phyloP scores from a whole-genome alignment of 2,797 vertebrate species.

The Peromyscus nudipes region DNA sequence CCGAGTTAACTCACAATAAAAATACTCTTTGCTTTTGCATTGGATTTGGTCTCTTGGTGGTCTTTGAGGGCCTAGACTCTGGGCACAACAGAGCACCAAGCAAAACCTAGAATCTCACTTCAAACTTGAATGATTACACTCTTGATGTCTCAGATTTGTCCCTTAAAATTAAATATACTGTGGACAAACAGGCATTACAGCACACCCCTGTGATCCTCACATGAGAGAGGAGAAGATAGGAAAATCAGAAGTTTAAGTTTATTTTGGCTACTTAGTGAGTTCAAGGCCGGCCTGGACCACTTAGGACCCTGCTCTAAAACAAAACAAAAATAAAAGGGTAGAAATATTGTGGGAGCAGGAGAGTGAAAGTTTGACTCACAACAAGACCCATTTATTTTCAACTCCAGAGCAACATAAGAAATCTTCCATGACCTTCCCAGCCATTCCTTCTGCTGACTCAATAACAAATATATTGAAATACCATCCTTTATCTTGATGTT shows the following conservation, averaged over 20 bases:
- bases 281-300: neutral
- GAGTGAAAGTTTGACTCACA: neutral
- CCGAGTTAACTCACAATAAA: too few relatives aligned
- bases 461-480: neutral
- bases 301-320: neutral
- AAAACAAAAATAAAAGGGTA: too few relatives aligned
- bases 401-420: neutral
- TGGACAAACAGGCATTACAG: neutral
- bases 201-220: neutral
- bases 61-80: too few relatives aligned
- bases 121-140: neutral
- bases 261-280: neutral
- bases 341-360: neutral
- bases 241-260: neutral
- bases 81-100: neutral
- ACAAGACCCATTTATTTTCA: neutral
- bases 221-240: neutral
- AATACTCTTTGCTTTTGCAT: too few relatives aligned
- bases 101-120: neutral
- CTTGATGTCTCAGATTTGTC: conserved; percentile 3
- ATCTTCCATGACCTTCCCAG: neutral
- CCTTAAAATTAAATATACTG: conserved; percentile 29
- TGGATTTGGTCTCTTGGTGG: too few relatives aligned
- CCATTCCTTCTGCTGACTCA: neutral
- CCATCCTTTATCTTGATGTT: neutral